phyloP scores from a whole-genome alignment of 2,113 vertebrate species.

The Syngnathus floridae region DNA sequence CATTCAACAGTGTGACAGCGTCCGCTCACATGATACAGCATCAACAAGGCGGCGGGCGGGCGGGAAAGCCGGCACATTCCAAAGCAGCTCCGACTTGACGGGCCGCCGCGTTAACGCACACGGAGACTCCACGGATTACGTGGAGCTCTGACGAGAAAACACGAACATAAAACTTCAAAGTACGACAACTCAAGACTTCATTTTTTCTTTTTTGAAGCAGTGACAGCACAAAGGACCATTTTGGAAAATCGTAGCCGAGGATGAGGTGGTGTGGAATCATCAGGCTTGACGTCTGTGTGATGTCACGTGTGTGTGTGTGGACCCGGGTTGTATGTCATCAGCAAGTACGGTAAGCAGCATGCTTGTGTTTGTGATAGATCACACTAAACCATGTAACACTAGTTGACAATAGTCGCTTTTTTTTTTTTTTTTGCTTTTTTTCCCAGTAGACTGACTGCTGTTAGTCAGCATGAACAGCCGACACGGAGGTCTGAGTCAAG shows the following conservation, averaged over 20 bases:
- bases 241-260: slow-evolving; percentile 23
- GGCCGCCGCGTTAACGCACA: slow-evolving; percentile 37
- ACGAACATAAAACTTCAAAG: slow-evolving; percentile 32
- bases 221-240: slow-evolving; percentile 20
- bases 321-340: slow-evolving; percentile 41
- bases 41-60: slow-evolving; percentile 46
- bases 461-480: slow-evolving; percentile 45
- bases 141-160: slow-evolving; percentile 43
- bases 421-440: slow-evolving; percentile 18
- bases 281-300: background rate
- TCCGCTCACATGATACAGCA: slow-evolving; percentile 44
- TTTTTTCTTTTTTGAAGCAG: slow-evolving; percentile 13
- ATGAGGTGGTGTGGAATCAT: slow-evolving; percentile 11
- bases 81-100: slow-evolving; percentile 42
- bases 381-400: slow-evolving; percentile 55
- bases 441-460: slow-evolving; percentile 25
- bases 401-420: slow-evolving; percentile 55
- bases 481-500: slow-evolving; percentile 22
- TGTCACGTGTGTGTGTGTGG: slow-evolving; percentile 13
- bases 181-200: slow-evolving; percentile 17
- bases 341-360: slow-evolving; percentile 47
- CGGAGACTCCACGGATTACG: slow-evolving; percentile 22
- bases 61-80: slow-evolving; percentile 51
- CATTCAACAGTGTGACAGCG: slow-evolving; percentile 36
- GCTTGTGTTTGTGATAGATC: slow-evolving; percentile 45